Conservation (phyloP, 2,113 vertebrate genomes). For the Trematocara stigmaticum region DNA sequence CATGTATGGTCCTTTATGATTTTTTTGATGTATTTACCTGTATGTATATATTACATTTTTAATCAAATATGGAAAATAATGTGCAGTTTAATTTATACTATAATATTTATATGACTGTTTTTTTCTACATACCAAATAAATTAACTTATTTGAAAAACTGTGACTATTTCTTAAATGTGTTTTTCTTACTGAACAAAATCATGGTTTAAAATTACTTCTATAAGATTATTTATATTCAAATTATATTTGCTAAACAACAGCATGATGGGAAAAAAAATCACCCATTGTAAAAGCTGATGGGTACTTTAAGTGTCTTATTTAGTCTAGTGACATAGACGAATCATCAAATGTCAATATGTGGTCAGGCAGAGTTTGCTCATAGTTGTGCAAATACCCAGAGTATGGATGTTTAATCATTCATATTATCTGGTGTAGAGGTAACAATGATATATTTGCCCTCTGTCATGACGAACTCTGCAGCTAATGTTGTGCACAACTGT, state of each 20-base stretch:
- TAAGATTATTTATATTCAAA: background rate
- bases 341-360: background rate
- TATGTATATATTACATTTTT: conserved; percentile 21
- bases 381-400: background rate
- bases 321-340: background rate
- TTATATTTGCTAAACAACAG: background rate
- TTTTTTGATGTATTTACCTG: conserved; percentile 40
- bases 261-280: background rate
- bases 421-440: background rate
- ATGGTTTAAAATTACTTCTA: background rate
- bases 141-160: conserved; percentile 20
- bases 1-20: background rate
- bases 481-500: background rate
- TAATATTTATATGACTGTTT: conserved; percentile 36
- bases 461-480: background rate
- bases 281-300: background rate
- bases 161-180: background rate
- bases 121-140: conserved; percentile 44
- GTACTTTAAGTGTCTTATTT: background rate
- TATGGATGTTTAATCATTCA: background rate
- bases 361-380: background rate
- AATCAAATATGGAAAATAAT: background rate
- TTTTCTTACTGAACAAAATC: background rate
- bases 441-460: background rate
- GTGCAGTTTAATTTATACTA: conserved; percentile 39